Evolutionary conservation across 2,888 invertebrate species (phyloP).

Genomic region (Amiota communis): DNA sequence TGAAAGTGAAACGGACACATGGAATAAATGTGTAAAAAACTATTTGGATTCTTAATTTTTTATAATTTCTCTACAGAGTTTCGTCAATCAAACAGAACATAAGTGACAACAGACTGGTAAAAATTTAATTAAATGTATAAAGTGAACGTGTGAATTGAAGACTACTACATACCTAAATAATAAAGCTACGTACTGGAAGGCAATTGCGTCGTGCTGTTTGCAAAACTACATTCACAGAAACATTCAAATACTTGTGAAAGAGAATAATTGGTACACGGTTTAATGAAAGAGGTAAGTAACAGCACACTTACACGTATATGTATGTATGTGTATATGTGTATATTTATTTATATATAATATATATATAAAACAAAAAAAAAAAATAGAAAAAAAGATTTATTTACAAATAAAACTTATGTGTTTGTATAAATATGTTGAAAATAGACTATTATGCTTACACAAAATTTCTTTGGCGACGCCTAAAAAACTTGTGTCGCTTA

Average conservation of each 20-base stretch:
- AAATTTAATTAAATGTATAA: conserved; percentile 12
- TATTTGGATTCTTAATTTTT: no score
- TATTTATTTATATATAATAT: conserved; percentile 25
- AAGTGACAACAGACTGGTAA: neutral
- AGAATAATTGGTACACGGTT: conserved; percentile 57
- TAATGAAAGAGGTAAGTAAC: conserved; percentile 60
- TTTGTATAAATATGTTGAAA: neutral
- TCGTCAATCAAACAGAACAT: no score
- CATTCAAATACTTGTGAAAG: conserved; percentile 46
- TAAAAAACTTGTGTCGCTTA: no score
- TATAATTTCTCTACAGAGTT: no score
- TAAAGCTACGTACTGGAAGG: neutral
- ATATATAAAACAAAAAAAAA: neutral
- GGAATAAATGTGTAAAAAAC: no score
- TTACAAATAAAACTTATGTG: neutral
- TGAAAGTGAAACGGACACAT: no score
- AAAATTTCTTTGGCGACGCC: no score
- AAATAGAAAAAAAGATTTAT: conserved; percentile 14
- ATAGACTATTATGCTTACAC: no score
- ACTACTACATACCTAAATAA: conserved; percentile 13
- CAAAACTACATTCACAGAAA: no score
- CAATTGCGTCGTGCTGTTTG: no score
- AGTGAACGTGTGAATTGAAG: conserved; percentile 3
- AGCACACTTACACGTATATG: conserved; percentile 6
- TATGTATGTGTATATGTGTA: conserved; percentile 28